Evolutionary conservation across 2,888 invertebrate genomes (phyloP), one percentile per base, ranked within the genome.

Genomic region (Pollenia amentaria): DNA sequence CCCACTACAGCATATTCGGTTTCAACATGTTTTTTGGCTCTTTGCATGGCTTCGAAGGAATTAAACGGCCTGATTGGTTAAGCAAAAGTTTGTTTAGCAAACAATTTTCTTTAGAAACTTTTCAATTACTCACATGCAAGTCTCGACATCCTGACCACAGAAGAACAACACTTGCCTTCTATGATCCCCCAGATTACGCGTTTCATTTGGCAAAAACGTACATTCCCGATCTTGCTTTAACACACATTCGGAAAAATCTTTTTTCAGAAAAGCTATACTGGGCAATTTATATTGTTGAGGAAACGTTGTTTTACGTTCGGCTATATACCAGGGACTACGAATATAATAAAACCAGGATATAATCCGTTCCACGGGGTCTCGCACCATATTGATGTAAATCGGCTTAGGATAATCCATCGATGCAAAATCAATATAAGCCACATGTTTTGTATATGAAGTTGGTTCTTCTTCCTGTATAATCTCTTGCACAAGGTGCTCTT

Each of bases 311-410:
- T 97, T 97, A 90, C 97, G 94, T 92, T 97, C 90, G 3, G 97
- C 97, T 38, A 97, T 97, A 92, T 97, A 97, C 97, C 97, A 98
- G 0, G 97, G 97, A 0, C 97, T 97, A 69, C 97, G 94, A 29
- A 97, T 96, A 93, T 97, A 98, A 93, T 97, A 98, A 92, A 97
- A 97, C 97, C 97, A 97, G 8, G 97, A 97, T 91, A 98, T 97
- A 12, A 97, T 96, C 60, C 98, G 94, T 92, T 98, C 98, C 29
- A 98, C 96, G 0, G 98, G 98, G 94, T 98, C 98, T 29, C 98
- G 95, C 3, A 98, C 97, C 91, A 98, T 94, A 93, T 98, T 98
- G 89, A 98, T 96, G 93, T 98, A 98, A 90, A 98, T 97, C 0
- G 98, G 98, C 90, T 96, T 95, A 0, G 97, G 96, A 89, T 96